Evolutionary conservation across 1,140 invertebrate species (phyloP).

Genomic region (Drosophila ohnishii): DNA sequence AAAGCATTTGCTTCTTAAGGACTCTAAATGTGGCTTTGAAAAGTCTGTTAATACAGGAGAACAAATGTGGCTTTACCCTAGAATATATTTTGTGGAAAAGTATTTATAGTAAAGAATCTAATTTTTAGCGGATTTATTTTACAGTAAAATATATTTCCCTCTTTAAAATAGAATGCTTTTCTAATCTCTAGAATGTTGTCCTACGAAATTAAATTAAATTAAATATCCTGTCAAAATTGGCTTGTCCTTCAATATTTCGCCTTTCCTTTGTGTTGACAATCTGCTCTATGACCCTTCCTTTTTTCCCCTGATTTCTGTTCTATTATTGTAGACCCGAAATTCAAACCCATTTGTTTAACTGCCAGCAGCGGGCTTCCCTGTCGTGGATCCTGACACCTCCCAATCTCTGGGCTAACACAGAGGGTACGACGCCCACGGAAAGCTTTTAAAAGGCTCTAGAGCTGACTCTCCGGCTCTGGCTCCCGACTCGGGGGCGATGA

Average conservation of each 20-base stretch:
- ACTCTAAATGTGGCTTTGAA: constrained; percentile 14
- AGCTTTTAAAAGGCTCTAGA: constrained; percentile 49
- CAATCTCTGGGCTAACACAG: constrained; percentile 3
- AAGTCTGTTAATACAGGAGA: background rate
- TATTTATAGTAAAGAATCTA: background rate
- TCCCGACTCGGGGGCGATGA: constrained; percentile 34
- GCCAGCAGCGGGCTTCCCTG: constrained; percentile 2
- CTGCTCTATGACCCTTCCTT: constrained; percentile 5
- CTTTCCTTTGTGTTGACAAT: constrained; percentile 2
- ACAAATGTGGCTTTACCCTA: constrained; percentile 14
- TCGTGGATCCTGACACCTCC: constrained; percentile 9
- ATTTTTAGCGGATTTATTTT: too few relatives aligned
- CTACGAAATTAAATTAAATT: constrained; percentile 1
- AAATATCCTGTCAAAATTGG: constrained; percentile 10
- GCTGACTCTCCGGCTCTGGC: background rate
- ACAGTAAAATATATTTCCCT: too few relatives aligned
- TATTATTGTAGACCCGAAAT: constrained; percentile 20
- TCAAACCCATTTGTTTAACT: constrained; percentile 24
- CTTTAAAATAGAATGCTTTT: too few relatives aligned
- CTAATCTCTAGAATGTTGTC: background rate
- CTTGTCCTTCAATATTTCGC: constrained; percentile 1
- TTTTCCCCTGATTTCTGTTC: constrained; percentile 11
- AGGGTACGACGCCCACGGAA: constrained; percentile 35
- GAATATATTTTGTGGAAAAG: background rate
- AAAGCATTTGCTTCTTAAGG: constrained; percentile 60